phyloP scores from a whole-genome alignment of 2,797 vertebrate genomes.

The Xenops minutus region DNA sequence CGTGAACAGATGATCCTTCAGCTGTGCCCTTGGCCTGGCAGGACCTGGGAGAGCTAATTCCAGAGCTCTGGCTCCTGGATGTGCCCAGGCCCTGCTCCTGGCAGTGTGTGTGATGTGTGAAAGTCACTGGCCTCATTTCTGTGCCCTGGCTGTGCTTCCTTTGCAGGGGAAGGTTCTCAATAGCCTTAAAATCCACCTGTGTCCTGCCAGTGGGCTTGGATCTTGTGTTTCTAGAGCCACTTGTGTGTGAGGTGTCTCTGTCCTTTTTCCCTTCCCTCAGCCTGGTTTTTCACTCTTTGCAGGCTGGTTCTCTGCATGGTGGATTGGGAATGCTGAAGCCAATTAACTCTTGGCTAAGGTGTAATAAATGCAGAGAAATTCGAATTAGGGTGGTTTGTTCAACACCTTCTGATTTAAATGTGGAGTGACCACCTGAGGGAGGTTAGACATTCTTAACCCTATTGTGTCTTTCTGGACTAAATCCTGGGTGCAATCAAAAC shows the following conservation, averaged over 20 bases:
- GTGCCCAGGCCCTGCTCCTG: neutral
- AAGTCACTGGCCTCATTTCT: neutral
- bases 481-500: neutral
- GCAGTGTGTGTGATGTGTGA: fast-evolving
- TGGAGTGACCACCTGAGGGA: neutral
- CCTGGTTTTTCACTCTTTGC: neutral
- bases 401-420: neutral
- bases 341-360: neutral
- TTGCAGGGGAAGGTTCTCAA: neutral
- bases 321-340: neutral
- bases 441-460: neutral
- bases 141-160: neutral
- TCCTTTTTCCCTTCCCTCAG: neutral
- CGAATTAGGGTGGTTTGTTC: neutral
- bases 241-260: neutral
- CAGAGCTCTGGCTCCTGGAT: neutral
- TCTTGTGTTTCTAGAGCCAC: neutral
- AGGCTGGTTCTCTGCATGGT: neutral
- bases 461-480: neutral
- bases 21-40: neutral
- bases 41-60: neutral
- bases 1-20: fast-evolving
- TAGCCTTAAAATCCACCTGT: neutral
- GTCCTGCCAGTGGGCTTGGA: neutral
- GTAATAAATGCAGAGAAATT: neutral